A percentile compares a stretch with the other conserved stretches of the same genome.
These are phyloP conservation scores for Dioctria rufipes DNA, from an alignment of 2,888 invertebrate species.

Conservation along the genomic window DNA sequence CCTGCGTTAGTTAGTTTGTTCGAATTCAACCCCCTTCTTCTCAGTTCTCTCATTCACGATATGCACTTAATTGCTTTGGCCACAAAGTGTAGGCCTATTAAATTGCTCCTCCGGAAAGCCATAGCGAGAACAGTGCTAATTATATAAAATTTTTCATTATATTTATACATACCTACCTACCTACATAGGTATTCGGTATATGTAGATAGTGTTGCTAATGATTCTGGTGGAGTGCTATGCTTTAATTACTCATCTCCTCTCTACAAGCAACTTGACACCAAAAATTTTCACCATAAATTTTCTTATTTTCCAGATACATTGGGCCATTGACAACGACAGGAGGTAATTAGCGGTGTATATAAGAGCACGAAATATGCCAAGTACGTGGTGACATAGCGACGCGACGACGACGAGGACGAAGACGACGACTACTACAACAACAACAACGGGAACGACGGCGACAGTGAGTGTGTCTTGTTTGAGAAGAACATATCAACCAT, in stretches of 20 bases:
- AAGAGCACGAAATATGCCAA: not conserved
- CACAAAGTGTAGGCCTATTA: conserved; percentile 1
- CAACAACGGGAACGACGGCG: not conserved
- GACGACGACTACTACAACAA: too few species aligned
- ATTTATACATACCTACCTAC: too few species aligned
- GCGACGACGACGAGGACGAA: not conserved
- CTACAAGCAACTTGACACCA: not conserved
- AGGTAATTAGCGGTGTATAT: not conserved
- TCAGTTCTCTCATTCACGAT: not conserved
- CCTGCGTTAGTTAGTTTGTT: not conserved
- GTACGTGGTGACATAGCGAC: conserved; percentile 9
- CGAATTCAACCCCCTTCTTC: not conserved
- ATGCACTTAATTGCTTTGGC: not conserved
- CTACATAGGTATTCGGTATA: too few species aligned
- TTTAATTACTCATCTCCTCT: conserved; percentile 4
- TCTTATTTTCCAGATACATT: not conserved
- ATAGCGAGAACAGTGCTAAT: not conserved
- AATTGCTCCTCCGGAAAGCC: not conserved
- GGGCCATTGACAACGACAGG: not conserved
- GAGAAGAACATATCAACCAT: conserved; percentile 3
- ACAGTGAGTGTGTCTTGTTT: not conserved
- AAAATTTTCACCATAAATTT: not conserved
- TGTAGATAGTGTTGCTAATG: not conserved
- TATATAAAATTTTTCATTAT: not conserved
- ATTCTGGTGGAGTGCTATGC: not conserved